Evolutionary conservation across 2,888 invertebrate genomes (phyloP).

Genomic region (Alitta virens): DNA sequence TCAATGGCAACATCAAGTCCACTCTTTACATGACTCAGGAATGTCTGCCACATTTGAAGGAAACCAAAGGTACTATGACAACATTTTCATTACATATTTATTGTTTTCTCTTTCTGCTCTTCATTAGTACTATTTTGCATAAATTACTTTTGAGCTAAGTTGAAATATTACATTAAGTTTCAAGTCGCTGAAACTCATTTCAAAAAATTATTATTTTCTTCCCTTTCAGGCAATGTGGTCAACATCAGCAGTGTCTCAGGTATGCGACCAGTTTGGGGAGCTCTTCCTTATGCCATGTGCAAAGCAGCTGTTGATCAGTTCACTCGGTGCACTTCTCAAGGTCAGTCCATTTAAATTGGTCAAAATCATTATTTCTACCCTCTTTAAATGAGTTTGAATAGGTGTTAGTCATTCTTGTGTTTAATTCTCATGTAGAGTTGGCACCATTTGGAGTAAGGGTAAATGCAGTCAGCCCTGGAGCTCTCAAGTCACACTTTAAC

Average conservation of each 20-base stretch:
- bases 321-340: neutral
- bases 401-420: too few species aligned
- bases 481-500: slow-evolving; percentile 7
- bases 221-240: neutral
- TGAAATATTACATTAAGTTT: too few species aligned
- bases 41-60: slow-evolving; percentile 5
- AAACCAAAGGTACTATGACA: neutral
- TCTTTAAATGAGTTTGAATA: too few species aligned
- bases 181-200: too few species aligned
- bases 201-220: too few species aligned
- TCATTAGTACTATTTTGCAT: too few species aligned
- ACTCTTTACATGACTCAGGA: slow-evolving; percentile 6
- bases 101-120: too few species aligned
- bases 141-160: too few species aligned
- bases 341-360: too few species aligned
- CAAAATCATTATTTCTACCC: too few species aligned
- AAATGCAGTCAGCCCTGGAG: neutral
- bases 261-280: neutral
- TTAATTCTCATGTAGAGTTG: neutral
- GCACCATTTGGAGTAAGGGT: neutral
- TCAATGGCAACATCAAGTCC: slow-evolving; percentile 9
- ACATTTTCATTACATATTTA: too few species aligned
- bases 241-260: slow-evolving; percentile 11
- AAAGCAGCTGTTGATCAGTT: slow-evolving; percentile 11
- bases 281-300: neutral